Base-by-base conservation (phyloP, 2,888 invertebrate genomes). In the Boloria selene region DNA sequence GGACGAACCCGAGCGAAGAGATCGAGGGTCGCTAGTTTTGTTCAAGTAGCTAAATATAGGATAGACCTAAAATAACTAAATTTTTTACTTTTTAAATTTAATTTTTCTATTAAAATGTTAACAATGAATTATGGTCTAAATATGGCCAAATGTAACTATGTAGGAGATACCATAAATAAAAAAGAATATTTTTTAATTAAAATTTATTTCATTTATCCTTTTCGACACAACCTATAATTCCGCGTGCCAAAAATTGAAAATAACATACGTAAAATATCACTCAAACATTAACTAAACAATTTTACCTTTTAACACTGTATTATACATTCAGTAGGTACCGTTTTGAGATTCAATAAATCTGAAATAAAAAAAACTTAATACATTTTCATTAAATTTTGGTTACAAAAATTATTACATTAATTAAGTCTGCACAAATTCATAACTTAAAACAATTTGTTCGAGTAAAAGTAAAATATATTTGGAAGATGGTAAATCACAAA, bases 141-240 rank as follows among this genome's bases (percentile, higher is more conserved):
- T n/a, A n/a, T n/a, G n/a, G n/a, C n/a, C n/a, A n/a, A n/a, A n/a
- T n/a, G n/a, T n/a, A n/a, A n/a, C n/a, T n/a, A n/a, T n/a, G n/a
- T n/a, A n/a, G n/a, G 31, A 0, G 31, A 31, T 52, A 52, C 13
- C 13, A 17, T 3, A 38, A 54, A 47, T 31, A 31, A 44, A 42
- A 50, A 38, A 50, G 7, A 3, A 13, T 5, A 51, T n/a, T 65
- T 44, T 45, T 64, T 53, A 51, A 26, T 51, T 58, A 69, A 67
- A 64, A 61, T 61, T 69, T 67, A 69, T 64, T 69, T 64, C 22
- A 61, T 61, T 62, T 58, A 67, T 52, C 26, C 55, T 56, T 52
- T 49, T 59, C 31, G 62, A 72, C 68, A 72, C 70, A 70, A 72
- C 70, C 68, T 64, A 61, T 60, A 61, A 52, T 38, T 64, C 65